Evolutionary conservation across 2,797 vertebrate genomes (phyloP), one percentile per base, ranked within the genome.

Genomic region (Lagodon rhomboides): DNA sequence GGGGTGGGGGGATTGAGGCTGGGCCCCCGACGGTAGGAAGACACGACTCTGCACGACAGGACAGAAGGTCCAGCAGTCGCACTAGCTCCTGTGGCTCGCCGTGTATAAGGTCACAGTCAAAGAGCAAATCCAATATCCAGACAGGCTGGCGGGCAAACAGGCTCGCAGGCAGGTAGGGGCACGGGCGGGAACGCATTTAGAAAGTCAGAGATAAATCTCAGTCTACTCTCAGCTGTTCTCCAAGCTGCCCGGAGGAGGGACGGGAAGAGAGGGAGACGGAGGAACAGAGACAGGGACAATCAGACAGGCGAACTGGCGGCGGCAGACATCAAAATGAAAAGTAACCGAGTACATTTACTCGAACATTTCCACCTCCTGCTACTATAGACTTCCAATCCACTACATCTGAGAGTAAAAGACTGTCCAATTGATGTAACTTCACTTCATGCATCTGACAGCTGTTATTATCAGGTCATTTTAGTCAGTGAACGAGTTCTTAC

Each of bases 51-150:
- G 83, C 88, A 85, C 79, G 82, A 84, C 89, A 87, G 89, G 87
- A 90, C 89, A 83, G 82, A 86, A 85, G 90, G 85, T 86, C 86
- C 90, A 64, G 88, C 91, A 79, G 87, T 91, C 47, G 58, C 84
- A 87, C 73, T 51, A 47, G 88, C 86, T 93, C 81, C 87, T 79
- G 79, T 87, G 91, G 90, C 91, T 94, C 70, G 68, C 85, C 51
- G 64, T 76, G 84, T 93, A 92, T 88, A 94, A 94, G 92, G 93
- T 95, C 93, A 94, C 88, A 90, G 89, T 74, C 85, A 94, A 93
- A 94, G 92, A 94, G 94, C 94, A 94, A 92, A 90, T 92, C 86
- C 90, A 93, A 92, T 90, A 93, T 91, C 86, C 85, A 93, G 89
- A 92, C 90, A 85, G 84, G 84, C 80, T 55, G 87, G 86, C 73